These are phyloP conservation scores for Neomorphus geoffroyi DNA, from an alignment of 2,797 vertebrate species.

Conservation along the genomic window DNA sequence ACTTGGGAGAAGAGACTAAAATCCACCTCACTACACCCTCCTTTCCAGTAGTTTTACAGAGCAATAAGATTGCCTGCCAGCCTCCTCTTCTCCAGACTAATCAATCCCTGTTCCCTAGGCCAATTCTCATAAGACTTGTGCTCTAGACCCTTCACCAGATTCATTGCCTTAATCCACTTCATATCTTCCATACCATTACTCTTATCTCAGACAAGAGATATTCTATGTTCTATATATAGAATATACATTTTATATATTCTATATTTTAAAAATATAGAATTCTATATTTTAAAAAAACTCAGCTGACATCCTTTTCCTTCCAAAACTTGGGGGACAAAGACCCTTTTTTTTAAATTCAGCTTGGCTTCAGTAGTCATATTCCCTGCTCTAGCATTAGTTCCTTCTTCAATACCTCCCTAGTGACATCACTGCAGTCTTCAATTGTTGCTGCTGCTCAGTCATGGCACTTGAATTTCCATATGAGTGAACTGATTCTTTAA, in stretches of 20 bases:
- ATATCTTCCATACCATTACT: not conserved
- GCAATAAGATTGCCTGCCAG: too few relatives aligned
- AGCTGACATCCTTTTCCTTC: not conserved
- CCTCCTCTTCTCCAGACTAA: too few relatives aligned
- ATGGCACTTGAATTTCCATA: not conserved
- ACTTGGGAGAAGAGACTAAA: too few relatives aligned
- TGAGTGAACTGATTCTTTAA: constrained; percentile 1
- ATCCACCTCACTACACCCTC: too few relatives aligned
- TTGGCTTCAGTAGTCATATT: not conserved
- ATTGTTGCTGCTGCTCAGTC: not conserved
- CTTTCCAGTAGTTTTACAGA: too few relatives aligned
- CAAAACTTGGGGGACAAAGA: not conserved
- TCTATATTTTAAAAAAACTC: not conserved
- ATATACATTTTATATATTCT: too few relatives aligned
- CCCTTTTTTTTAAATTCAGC: not conserved
- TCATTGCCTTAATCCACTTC: not conserved
- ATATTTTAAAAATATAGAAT: too few relatives aligned
- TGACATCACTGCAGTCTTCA: not conserved
- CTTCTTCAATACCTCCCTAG: not conserved
- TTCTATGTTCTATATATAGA: too few relatives aligned
- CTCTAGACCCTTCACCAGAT: too few relatives aligned
- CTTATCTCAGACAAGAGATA: not conserved
- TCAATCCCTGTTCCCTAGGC: too few relatives aligned
- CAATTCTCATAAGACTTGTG: too few relatives aligned
- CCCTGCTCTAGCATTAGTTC: not conserved